phyloP scores from a whole-genome alignment of 2,888 invertebrate genomes.

The Stenoptilia bipunctidactyla region DNA sequence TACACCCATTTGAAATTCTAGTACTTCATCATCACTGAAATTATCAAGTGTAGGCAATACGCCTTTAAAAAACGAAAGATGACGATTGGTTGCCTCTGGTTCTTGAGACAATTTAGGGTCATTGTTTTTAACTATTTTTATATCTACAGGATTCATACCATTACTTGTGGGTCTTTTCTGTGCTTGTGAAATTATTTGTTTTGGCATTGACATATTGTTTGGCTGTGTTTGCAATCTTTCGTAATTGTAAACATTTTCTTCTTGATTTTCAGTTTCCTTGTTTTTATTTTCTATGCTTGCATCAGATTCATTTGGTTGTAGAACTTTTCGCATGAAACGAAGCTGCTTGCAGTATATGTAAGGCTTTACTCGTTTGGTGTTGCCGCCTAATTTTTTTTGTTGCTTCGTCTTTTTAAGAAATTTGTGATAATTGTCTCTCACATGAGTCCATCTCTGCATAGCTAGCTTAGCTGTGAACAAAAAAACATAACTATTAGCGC shows the following conservation, averaged over 20 bases:
- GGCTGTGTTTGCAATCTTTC: conserved; percentile 13
- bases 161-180: conserved; percentile 10
- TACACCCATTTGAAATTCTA: no score
- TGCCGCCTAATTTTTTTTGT: not conserved
- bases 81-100: conserved; percentile 13
- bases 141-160: conserved; percentile 11
- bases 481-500: no score
- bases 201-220: conserved; percentile 11
- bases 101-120: conserved; percentile 15
- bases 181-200: conserved; percentile 5
- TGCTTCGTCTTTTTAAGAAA: not conserved
- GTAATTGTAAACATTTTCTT: conserved; percentile 6
- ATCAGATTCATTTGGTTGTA: not conserved
- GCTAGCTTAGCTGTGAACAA: not conserved
- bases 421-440: not conserved
- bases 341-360: not conserved
- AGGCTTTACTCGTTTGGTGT: not conserved
- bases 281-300: not conserved
- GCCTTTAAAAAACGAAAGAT: conserved; percentile 17
- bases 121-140: conserved; percentile 14
- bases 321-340: not conserved
- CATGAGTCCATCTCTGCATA: not conserved
- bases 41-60: conserved; percentile 19
- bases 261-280: conserved; percentile 10
- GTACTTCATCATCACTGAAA: no score